phyloP scores from a whole-genome alignment of 2,113 vertebrate species.

The Larimichthys polyactis region DNA sequence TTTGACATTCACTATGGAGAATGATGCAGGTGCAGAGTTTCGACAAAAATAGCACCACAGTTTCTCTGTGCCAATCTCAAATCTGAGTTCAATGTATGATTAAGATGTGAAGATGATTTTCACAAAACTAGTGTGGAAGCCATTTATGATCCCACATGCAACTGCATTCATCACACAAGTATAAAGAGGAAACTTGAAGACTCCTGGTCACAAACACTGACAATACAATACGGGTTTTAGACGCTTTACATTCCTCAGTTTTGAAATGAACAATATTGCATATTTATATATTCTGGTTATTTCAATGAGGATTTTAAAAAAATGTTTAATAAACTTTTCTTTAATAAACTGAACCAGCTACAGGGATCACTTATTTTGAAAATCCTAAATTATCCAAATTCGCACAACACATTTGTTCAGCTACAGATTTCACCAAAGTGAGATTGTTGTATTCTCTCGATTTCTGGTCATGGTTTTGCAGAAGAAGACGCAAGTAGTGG shows the following conservation, averaged over 20 bases:
- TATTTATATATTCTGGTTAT: not conserved
- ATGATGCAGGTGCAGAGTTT: not conserved
- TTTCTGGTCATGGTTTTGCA: no score
- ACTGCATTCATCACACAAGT: no score
- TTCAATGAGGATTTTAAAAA: not conserved
- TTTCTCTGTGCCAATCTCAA: not conserved
- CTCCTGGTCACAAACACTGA: no score
- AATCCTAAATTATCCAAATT: no score
- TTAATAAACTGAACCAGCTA: not conserved
- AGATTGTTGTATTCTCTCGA: slow-evolving; percentile 9
- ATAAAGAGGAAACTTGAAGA: no score
- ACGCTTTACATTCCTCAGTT: no score
- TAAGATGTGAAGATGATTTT: not conserved
- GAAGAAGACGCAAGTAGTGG: no score
- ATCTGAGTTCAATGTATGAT: not conserved
- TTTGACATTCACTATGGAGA: not conserved
- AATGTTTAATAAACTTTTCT: not conserved
- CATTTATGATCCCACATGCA: not conserved
- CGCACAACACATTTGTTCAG: slow-evolving; percentile 3
- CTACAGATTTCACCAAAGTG: not conserved
- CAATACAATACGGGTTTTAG: no score
- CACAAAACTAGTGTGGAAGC: not conserved
- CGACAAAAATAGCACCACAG: not conserved
- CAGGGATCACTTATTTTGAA: not conserved
- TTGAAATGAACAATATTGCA: not conserved